phyloP scores from a whole-genome alignment of 35 echinoderm and acorn worm species.

The Ophiothrix spiculata region DNA sequence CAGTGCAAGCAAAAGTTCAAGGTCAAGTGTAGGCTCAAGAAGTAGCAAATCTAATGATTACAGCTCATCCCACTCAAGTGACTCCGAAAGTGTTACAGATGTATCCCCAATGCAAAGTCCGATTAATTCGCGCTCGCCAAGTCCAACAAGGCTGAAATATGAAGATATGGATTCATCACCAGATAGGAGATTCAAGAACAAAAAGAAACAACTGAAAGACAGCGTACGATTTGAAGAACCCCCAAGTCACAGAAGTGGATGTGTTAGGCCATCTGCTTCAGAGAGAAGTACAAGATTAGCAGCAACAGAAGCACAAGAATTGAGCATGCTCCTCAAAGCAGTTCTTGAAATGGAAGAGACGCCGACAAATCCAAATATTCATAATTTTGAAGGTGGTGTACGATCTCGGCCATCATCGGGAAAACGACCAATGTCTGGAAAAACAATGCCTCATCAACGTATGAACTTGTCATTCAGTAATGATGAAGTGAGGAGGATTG shows the following conservation, averaged over 20 bases:
- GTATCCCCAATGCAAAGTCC: constrained; percentile 92
- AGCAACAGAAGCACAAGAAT: constrained; percentile 73
- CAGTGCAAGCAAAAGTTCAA: constrained; percentile 35
- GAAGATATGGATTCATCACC: constrained; percentile 32
- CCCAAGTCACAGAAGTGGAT: constrained; percentile 8
- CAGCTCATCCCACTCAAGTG: constrained; percentile 24
- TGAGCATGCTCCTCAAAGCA: constrained; percentile 82
- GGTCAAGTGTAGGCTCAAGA: constrained; percentile 34
- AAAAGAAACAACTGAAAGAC: background rate
- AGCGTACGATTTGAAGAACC: constrained; percentile 22
- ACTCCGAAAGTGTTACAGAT: constrained; percentile 95
- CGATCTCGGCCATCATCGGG: background rate
- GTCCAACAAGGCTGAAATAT: constrained; percentile 41
- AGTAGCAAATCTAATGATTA: constrained; percentile 7
- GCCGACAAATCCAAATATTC: constrained; percentile 44
- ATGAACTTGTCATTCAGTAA: constrained; percentile 99
- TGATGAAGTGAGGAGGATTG: constrained; percentile 84
- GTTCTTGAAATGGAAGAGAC: constrained; percentile 90
- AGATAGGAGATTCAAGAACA: background rate
- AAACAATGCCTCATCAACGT: constrained; percentile 74
- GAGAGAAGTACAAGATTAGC: background rate
- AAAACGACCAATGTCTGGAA: constrained; percentile 70
- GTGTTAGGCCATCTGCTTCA: background rate
- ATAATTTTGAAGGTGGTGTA: background rate
- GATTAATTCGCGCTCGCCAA: constrained; percentile 37